Evolutionary conservation across 2,888 invertebrate genomes (phyloP).

Genomic region (Drosophila borborema): DNA sequence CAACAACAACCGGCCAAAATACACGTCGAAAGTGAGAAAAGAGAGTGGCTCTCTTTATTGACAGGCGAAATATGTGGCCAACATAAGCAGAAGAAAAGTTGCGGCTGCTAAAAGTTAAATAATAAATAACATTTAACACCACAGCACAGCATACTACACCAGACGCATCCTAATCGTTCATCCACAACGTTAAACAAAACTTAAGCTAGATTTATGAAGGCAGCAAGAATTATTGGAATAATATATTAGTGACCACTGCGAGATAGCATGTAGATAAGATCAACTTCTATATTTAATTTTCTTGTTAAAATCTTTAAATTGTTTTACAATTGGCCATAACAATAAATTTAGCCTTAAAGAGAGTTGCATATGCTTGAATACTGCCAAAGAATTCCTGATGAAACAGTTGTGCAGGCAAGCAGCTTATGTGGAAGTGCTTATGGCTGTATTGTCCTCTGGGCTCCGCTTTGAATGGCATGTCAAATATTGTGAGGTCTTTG

Average conservation of each 20-base stretch:
- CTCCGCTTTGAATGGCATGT: background rate
- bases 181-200: constrained; percentile 12
- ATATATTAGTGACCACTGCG: background rate
- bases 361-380: background rate
- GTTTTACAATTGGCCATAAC: background rate
- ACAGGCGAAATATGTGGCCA: constrained; percentile 59
- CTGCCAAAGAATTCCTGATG: background rate
- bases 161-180: constrained; percentile 42
- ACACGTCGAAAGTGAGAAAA: constrained; percentile 24
- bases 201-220: constrained; percentile 42
- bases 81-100: constrained; percentile 48
- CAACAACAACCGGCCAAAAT: constrained; percentile 24
- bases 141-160: constrained; percentile 14
- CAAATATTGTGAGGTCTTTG: background rate
- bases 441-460: background rate
- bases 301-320: background rate
- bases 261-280: background rate
- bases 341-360: background rate
- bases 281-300: background rate
- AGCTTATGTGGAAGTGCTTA: background rate
- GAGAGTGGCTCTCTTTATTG: constrained; percentile 59
- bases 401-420: background rate
- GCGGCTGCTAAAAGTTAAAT: constrained; percentile 68
- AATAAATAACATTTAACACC: constrained; percentile 75
- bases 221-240: background rate